These are phyloP conservation scores for Achroia grisella DNA, from an alignment of 1,140 invertebrate species.

Conservation along the genomic window DNA sequence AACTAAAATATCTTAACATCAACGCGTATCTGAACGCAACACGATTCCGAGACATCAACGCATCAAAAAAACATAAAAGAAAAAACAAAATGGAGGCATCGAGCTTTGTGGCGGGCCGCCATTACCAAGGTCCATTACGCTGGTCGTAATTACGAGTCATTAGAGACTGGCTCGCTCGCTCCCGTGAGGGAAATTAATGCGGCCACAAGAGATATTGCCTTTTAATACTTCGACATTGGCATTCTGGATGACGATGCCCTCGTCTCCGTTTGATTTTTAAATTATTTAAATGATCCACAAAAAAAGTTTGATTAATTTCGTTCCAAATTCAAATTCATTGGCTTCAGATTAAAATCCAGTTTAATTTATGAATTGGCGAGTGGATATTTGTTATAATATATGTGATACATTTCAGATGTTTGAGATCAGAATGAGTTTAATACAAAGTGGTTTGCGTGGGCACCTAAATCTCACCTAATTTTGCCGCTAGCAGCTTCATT, in stretches of 20 bases:
- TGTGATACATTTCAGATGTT: too few relatives aligned
- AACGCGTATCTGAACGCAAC: slow-evolving; percentile 18
- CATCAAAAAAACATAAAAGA: slow-evolving; percentile 26
- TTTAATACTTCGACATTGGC: slow-evolving; percentile 44
- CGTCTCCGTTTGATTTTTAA: slow-evolving; percentile 12
- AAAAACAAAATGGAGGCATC: slow-evolving; percentile 52
- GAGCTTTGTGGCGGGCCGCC: slow-evolving; percentile 52
- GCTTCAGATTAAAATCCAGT: too few relatives aligned
- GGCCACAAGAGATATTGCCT: slow-evolving; percentile 39
- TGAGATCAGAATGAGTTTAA: too few relatives aligned
- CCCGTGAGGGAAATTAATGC: slow-evolving; percentile 38
- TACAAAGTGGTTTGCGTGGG: too few relatives aligned
- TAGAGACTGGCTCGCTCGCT: slow-evolving; percentile 33
- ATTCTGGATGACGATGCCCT: slow-evolving; percentile 11
- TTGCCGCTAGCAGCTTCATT: too few relatives aligned
- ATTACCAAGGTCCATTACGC: slow-evolving; percentile 51
- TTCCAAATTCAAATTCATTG: too few relatives aligned
- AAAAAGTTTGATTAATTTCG: slow-evolving; percentile 20
- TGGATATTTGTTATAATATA: too few relatives aligned
- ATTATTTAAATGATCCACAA: slow-evolving; percentile 1
- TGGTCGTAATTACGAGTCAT: slow-evolving; percentile 60
- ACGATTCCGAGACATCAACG: slow-evolving; percentile 13
- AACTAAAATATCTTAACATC: slow-evolving; percentile 9
- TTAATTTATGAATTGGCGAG: too few relatives aligned
- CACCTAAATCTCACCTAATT: too few relatives aligned